phyloP scores from a whole-genome alignment of 1,140 invertebrate genomes.

The Limonius californicus region DNA sequence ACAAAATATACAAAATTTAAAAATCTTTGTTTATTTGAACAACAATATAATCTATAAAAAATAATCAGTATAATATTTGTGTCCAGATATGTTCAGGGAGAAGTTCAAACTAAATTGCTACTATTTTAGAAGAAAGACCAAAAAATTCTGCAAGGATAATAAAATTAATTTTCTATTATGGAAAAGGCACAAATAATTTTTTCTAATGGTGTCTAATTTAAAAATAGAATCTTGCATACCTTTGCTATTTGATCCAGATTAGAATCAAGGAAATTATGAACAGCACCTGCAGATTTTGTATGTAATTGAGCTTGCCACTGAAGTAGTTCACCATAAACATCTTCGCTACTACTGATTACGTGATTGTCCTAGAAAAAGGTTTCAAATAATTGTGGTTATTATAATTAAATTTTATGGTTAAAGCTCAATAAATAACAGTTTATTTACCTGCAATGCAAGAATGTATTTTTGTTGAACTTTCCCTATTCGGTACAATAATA shows the following conservation, averaged over 20 bases:
- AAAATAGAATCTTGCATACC: conserved; percentile 41
- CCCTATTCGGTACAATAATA: conserved; percentile 49
- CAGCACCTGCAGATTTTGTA: conserved; percentile 56
- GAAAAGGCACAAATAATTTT: not conserved
- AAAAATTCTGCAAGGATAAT: not conserved
- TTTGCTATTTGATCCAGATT: conserved; percentile 61
- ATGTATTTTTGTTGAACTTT: conserved; percentile 47
- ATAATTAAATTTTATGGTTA: not conserved
- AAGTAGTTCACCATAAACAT: conserved; percentile 57
- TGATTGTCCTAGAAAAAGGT: conserved; percentile 17
- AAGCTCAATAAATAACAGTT: no score
- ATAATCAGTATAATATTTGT: no score
- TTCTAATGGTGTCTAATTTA: not conserved
- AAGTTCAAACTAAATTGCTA: no score
- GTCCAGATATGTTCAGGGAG: no score
- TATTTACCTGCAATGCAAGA: conserved; percentile 35
- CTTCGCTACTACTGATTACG: conserved; percentile 45
- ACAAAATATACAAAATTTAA: no score
- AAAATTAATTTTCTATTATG: not conserved
- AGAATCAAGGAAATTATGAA: conserved; percentile 58
- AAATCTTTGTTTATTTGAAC: no score
- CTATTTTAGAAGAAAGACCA: conserved; percentile 15
- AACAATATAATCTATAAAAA: no score
- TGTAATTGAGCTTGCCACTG: conserved; percentile 58
- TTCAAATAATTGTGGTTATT: not conserved